Evolutionary conservation across 2,797 vertebrate genomes (phyloP).

Genomic region (Odontamblyopus rebecca): DNA sequence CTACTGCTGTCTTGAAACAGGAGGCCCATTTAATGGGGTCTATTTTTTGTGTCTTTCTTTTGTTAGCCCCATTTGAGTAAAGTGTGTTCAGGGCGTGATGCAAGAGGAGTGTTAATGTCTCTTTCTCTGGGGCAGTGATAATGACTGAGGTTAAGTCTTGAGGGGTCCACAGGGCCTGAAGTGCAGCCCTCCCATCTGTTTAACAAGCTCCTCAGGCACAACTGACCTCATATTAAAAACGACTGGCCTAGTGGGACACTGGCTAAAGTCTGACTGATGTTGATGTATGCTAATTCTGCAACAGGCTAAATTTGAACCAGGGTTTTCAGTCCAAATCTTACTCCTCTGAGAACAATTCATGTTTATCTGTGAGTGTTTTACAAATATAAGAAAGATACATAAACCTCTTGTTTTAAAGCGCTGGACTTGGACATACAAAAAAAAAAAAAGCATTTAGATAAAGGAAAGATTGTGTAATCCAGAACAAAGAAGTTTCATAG

Average conservation of each 20-base stretch:
- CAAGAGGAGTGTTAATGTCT: conserved; percentile 9
- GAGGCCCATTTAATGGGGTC: no score
- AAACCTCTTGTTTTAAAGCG: not conserved
- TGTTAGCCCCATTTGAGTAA: not conserved
- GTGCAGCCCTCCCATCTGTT: conserved; percentile 52
- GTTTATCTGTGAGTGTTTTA: no score
- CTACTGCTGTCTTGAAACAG: not conserved
- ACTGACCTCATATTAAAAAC: conserved; percentile 19
- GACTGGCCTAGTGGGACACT: not conserved
- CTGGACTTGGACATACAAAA: no score
- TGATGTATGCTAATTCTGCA: not conserved
- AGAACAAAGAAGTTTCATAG: not conserved
- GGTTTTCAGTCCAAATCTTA: not conserved
- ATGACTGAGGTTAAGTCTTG: conserved; percentile 29
- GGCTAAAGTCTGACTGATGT: not conserved
- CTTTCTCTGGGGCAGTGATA: conserved; percentile 23
- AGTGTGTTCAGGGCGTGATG: conserved; percentile 18
- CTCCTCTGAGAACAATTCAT: not conserved
- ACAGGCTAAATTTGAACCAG: not conserved
- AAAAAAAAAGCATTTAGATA: not conserved
- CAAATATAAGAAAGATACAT: not conserved
- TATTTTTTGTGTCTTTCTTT: not conserved
- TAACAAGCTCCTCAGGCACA: conserved; percentile 32
- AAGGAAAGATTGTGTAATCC: not conserved
- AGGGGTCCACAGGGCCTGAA: conserved; percentile 38